These are phyloP conservation scores for Kryptolebias ocellatus DNA, from an alignment of 2,797 vertebrate genomes.

Conservation along the genomic window DNA sequence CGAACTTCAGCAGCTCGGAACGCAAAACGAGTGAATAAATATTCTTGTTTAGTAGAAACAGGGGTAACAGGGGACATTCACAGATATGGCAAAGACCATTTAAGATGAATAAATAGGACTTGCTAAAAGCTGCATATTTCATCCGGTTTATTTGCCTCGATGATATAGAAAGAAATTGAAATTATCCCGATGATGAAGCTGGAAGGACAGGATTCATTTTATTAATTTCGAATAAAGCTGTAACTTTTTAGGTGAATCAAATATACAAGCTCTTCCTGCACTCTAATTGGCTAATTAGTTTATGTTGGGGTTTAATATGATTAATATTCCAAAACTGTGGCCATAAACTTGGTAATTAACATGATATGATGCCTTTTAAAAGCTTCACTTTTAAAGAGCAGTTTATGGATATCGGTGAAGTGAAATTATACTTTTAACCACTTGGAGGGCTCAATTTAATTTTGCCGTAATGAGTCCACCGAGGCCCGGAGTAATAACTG, in stretches of 20 bases:
- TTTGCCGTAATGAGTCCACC: constrained; percentile 6
- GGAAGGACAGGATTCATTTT: constrained; percentile 33
- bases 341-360: constrained; percentile 44
- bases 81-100: constrained; percentile 8
- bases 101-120: constrained; percentile 40
- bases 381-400: constrained; percentile 23
- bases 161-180: constrained; percentile 36
- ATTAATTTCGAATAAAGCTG: constrained; percentile 44
- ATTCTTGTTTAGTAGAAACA: not conserved
- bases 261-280: constrained; percentile 13
- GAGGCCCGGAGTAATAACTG: not conserved
- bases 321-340: constrained; percentile 27
- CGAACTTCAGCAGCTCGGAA: constrained; percentile 7
- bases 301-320: constrained; percentile 29
- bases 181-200: constrained; percentile 17
- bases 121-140: constrained; percentile 40
- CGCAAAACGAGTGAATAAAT: constrained; percentile 23
- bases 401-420: constrained; percentile 20
- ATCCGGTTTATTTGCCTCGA: constrained; percentile 29
- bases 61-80: constrained; percentile 4
- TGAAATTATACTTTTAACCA: constrained; percentile 13
- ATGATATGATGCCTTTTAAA: constrained; percentile 28
- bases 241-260: constrained; percentile 20
- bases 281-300: constrained; percentile 33
- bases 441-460: constrained; percentile 12